phyloP scores from a whole-genome alignment of 2,888 invertebrate genomes.

The Macrosoma leucophasiata region DNA sequence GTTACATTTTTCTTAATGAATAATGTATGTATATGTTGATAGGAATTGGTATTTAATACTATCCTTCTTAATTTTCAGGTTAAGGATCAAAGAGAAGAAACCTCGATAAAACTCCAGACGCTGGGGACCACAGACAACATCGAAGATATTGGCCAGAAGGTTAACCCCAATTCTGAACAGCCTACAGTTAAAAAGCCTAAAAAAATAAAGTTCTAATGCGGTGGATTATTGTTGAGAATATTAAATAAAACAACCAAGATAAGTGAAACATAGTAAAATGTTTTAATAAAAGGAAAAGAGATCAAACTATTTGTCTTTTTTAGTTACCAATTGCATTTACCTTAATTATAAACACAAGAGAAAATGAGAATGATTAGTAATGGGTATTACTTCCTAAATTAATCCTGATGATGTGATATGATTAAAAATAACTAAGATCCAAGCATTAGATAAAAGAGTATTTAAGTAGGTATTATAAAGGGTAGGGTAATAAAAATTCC shows the following conservation, averaged over 20 bases:
- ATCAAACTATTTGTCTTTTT: constrained; percentile 9
- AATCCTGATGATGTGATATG: too few relatives aligned
- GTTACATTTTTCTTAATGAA: too few relatives aligned
- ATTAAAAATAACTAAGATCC: too few relatives aligned
- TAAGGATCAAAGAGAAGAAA: constrained; percentile 56
- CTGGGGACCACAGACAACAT: constrained; percentile 49
- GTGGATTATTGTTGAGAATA: constrained; percentile 6
- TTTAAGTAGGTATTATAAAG: too few relatives aligned
- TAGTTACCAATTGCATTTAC: too few relatives aligned
- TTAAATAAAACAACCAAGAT: background rate
- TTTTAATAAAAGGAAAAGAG: background rate
- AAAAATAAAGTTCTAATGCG: constrained; percentile 56
- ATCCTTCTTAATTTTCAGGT: constrained; percentile 37
- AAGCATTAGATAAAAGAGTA: too few relatives aligned
- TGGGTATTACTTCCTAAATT: too few relatives aligned
- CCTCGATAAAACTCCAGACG: constrained; percentile 60
- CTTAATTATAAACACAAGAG: too few relatives aligned
- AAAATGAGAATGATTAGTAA: too few relatives aligned
- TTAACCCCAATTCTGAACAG: constrained; percentile 23
- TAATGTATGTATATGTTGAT: too few relatives aligned
- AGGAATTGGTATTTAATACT: too few relatives aligned
- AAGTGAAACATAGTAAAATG: constrained; percentile 1
- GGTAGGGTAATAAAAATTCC: too few relatives aligned
- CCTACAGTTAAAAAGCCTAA: constrained; percentile 55
- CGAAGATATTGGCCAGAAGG: constrained; percentile 55